Evolutionary conservation across 1,140 invertebrate species (phyloP).

Genomic region (Aplysia californica): DNA sequence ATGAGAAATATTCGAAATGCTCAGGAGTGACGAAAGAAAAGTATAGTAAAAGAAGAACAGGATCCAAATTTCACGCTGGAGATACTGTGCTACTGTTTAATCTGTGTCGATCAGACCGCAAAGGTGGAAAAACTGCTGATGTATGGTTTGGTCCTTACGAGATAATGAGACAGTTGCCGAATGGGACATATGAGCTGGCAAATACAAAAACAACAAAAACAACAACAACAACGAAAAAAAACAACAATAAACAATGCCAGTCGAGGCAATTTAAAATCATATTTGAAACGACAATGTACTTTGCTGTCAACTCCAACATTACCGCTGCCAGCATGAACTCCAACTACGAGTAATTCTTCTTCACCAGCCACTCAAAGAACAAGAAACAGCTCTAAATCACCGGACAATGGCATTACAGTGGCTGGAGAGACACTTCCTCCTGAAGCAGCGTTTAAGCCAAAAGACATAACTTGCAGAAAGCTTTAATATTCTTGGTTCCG

Average conservation of each 20-base stretch:
- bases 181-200: conserved; percentile 1
- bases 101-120: neutral
- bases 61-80: neutral
- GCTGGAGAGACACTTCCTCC: neutral
- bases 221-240: neutral
- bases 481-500: neutral
- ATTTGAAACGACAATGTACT: neutral
- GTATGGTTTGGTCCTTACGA: neutral
- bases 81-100: neutral
- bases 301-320: neutral
- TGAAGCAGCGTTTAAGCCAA: neutral
- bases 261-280: neutral
- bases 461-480: neutral
- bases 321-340: neutral
- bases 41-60: neutral
- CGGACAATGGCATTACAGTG: neutral
- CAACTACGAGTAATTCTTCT: conserved; percentile 2
- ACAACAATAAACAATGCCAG: neutral
- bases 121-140: conserved; percentile 1
- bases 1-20: neutral
- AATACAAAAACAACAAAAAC: neutral
- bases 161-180: neutral
- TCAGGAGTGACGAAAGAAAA: neutral
- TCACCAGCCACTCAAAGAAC: neutral
- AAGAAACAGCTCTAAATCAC: neutral